phyloP scores from a whole-genome alignment of 2,888 invertebrate species.

The Zootermopsis nevadensis region DNA sequence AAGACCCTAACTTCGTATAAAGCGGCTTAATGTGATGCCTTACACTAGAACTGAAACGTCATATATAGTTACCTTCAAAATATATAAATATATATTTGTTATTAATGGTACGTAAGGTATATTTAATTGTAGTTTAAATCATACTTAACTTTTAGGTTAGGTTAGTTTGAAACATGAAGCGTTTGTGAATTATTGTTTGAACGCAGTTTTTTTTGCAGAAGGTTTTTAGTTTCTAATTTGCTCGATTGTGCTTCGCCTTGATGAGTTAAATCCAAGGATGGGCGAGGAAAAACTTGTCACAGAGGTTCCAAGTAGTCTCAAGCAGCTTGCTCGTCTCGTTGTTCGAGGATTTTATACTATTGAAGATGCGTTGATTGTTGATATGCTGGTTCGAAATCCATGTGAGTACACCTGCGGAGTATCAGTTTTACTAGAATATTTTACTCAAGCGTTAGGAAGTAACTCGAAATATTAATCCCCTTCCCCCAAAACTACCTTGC shows the following conservation, averaged over 20 bases:
- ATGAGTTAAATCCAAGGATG: constrained; percentile 61
- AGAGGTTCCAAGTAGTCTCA: constrained; percentile 93
- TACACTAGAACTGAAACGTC: no score
- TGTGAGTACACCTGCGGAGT: constrained; percentile 68
- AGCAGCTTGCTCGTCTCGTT: constrained; percentile 90
- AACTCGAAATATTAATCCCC: no score
- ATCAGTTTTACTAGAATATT: no score
- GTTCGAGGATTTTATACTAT: constrained; percentile 93
- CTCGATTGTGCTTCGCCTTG: not conserved
- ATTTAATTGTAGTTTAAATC: not conserved
- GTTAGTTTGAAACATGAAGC: not conserved
- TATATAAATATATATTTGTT: no score
- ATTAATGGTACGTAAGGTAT: no score
- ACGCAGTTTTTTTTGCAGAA: not conserved
- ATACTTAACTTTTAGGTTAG: not conserved
- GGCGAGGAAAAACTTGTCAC: constrained; percentile 83
- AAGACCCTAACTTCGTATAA: no score
- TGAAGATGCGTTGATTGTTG: constrained; percentile 94
- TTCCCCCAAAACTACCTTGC: no score
- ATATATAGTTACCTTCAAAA: no score
- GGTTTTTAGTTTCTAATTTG: not conserved
- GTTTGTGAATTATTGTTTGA: not conserved
- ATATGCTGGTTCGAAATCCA: constrained; percentile 95
- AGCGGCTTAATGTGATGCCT: no score
- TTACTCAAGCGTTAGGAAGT: no score